phyloP scores from a whole-genome alignment of 2,888 invertebrate genomes.

The Mongoloraphidia duomilia region DNA sequence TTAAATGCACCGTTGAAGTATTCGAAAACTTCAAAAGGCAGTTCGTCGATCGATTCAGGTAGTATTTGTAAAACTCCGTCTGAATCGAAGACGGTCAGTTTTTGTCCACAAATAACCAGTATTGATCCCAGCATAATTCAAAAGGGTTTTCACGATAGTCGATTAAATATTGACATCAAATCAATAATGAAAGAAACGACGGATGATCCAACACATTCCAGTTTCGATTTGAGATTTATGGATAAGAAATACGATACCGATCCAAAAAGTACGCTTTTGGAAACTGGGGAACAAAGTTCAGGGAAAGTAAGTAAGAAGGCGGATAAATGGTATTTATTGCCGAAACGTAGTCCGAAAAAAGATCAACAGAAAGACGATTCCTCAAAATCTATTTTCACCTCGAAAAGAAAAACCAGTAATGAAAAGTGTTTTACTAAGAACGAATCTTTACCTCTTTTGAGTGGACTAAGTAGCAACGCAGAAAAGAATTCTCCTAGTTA shows the following conservation, averaged over 20 bases:
- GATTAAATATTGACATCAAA: neutral
- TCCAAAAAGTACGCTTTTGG: slow-evolving; percentile 6
- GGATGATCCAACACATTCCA: slow-evolving; percentile 8
- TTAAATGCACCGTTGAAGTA: slow-evolving; percentile 6
- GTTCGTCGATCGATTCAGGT: slow-evolving; percentile 24
- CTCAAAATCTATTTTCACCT: slow-evolving; percentile 20
- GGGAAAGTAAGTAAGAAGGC: slow-evolving; percentile 15
- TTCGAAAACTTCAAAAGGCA: slow-evolving; percentile 20
- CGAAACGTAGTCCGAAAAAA: slow-evolving; percentile 15
- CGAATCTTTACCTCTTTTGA: slow-evolving; percentile 42
- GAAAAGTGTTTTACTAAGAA: slow-evolving; percentile 28
- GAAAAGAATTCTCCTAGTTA: slow-evolving; percentile 35
- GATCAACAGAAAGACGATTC: slow-evolving; percentile 7
- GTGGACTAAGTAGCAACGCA: slow-evolving; percentile 28
- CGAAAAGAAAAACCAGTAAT: slow-evolving; percentile 21
- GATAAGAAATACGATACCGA: neutral
- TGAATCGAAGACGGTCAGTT: slow-evolving; percentile 28
- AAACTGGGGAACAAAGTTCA: slow-evolving; percentile 12
- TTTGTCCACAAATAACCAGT: slow-evolving; percentile 28
- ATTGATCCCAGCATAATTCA: slow-evolving; percentile 16
- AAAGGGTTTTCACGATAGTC: slow-evolving; percentile 12
- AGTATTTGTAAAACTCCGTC: slow-evolving; percentile 24
- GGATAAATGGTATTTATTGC: slow-evolving; percentile 17
- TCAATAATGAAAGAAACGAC: slow-evolving; percentile 17
- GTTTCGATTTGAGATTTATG: neutral